A percentile compares a stretch with the other conserved stretches of the same genome.
These are phyloP conservation scores for Lasioglossum albipes DNA, from an alignment of 1,140 invertebrate genomes.

Conservation along the genomic window DNA sequence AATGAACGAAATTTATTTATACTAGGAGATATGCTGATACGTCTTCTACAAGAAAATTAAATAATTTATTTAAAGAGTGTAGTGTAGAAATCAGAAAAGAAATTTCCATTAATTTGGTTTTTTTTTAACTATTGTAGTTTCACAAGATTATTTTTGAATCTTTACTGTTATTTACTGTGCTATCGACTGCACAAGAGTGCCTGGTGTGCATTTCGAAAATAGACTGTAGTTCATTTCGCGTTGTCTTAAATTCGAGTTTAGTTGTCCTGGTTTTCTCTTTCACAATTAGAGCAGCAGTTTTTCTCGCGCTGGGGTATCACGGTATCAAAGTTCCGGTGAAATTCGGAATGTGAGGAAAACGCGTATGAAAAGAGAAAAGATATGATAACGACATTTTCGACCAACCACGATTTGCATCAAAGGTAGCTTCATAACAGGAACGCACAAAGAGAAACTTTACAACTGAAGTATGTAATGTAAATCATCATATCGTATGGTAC, in stretches of 20 bases:
- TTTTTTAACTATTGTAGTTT: not conserved
- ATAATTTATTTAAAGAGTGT: no score
- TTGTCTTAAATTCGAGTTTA: not conserved
- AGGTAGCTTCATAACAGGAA: constrained; percentile 1
- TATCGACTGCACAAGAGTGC: not conserved
- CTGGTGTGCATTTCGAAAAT: not conserved
- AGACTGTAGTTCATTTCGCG: not conserved
- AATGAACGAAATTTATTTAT: no score
- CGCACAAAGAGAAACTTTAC: constrained; percentile 6
- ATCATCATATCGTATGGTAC: not conserved
- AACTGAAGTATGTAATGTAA: constrained; percentile 20
- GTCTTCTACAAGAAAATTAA: no score
- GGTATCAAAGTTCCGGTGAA: not conserved
- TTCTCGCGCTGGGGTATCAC: not conserved
- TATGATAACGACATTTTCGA: constrained; percentile 6
- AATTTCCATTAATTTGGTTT: not conserved
- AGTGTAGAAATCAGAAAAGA: no score
- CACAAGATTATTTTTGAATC: no score
- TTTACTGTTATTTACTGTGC: no score
- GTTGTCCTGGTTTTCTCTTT: not conserved
- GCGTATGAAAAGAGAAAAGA: not conserved
- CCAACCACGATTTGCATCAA: constrained; percentile 16
- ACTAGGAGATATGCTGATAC: no score
- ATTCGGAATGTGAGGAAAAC: not conserved
- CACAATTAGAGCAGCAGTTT: not conserved